Evolutionary conservation across 2,113 vertebrate genomes (phyloP).

Genomic region (Prochilodus magdalenae): DNA sequence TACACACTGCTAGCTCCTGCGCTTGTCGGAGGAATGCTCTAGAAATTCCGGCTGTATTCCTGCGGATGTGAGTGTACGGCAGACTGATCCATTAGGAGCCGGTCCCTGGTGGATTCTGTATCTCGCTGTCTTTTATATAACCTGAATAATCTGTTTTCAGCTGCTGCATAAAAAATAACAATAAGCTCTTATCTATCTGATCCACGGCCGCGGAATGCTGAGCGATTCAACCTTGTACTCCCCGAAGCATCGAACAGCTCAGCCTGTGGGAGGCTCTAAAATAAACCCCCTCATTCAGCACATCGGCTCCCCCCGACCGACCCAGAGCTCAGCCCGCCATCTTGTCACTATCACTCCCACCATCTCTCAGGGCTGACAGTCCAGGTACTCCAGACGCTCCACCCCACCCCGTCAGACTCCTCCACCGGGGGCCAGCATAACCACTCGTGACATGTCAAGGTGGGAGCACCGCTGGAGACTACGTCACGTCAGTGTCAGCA

Average conservation of each 20-base stretch:
- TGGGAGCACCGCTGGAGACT: not conserved
- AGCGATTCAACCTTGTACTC: slow-evolving; percentile 23
- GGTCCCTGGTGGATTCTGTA: not conserved
- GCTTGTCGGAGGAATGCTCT: too few relatives aligned
- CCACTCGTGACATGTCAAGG: slow-evolving; percentile 12
- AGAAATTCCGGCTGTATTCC: not conserved
- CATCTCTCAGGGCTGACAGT: slow-evolving; percentile 35
- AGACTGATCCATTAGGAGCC: not conserved
- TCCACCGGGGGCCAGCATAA: not conserved
- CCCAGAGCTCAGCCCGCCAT: slow-evolving; percentile 42
- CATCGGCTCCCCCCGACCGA: slow-evolving; percentile 6
- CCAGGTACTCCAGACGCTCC: slow-evolving; percentile 20
- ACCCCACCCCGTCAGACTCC: slow-evolving; percentile 12
- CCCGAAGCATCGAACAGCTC: not conserved
- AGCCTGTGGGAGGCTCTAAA: not conserved
- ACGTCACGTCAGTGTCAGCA: not conserved
- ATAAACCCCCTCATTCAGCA: slow-evolving; percentile 38
- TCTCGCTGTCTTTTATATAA: not conserved
- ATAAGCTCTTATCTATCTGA: slow-evolving; percentile 2
- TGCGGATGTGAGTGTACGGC: too few relatives aligned
- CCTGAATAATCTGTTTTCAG: not conserved
- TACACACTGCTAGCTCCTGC: too few relatives aligned
- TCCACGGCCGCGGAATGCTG: not conserved
- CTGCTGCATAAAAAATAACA: not conserved
- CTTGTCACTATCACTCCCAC: slow-evolving; percentile 43